Base-by-base conservation (phyloP, 2,888 invertebrate species). In the Pedicia rivosa region DNA sequence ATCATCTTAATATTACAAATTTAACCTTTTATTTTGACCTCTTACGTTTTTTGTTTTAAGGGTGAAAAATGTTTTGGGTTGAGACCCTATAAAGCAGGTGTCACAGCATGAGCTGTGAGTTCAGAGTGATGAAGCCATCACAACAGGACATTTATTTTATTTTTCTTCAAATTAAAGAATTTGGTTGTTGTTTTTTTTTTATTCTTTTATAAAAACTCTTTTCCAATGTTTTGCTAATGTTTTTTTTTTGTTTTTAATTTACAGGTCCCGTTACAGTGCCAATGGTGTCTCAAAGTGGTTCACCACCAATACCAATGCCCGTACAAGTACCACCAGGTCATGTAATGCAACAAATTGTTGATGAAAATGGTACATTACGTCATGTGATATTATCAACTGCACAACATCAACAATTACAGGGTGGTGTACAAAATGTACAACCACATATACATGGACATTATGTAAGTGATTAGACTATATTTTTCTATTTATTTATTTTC, bases 311-410 rank as follows among this genome's bases (percentile, higher is more conserved):
- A 51, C 78, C 83, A 42, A 80, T 91, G 73, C 88, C 87, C 38
- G 83, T 91, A 56, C 83, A 88, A 65, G 86, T 91, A 49, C 88
- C 90, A 43, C 83, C 83, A 38, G 90, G 84, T 46, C 83, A 90
- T 67, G 76, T 84, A 58, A 84, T 91, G 56, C 82, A 82, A 60
- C 91, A 86, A 58, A 87, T 91, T 54, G 77, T 91, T 50, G 91
- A 91, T 64, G 91, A 91, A 63, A 78, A 72, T 59, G 83, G 83
- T 44, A 79, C 79, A 50, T 70, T 92, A 56, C 74, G 88, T 46
- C 90, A 91, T 63, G 84, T 88, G 55, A 80, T 92, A 54, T 70
- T 91, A 51, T 86, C 87, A 39, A 79, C 83, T 41, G 78, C 75
- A 51, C 75, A 71, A 48, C 63, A 56, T 54, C 61, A 59, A 44